Conservation (phyloP, 2,797 vertebrate species). For the Chloroceryle amazona region DNA sequence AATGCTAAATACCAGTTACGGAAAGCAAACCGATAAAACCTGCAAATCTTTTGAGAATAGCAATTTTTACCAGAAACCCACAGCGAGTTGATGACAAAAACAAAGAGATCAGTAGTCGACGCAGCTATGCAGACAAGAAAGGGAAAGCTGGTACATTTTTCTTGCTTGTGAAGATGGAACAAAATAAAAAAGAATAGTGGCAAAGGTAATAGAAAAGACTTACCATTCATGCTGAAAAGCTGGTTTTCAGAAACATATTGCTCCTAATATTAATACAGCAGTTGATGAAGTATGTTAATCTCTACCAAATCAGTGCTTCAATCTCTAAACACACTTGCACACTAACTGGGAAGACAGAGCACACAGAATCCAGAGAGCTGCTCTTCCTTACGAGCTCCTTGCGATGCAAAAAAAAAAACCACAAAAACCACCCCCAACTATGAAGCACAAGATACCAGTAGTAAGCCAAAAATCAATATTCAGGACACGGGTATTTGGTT, state of each 20-base stretch:
- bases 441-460: slow-evolving; percentile 62
- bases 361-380: slow-evolving; percentile 74
- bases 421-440: background rate
- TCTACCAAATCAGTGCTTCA: slow-evolving; percentile 74
- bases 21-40: background rate
- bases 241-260: slow-evolving; percentile 85
- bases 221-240: slow-evolving; percentile 86
- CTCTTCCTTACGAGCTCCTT: slow-evolving; percentile 74
- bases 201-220: slow-evolving; percentile 76
- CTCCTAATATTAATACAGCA: slow-evolving; percentile 78
- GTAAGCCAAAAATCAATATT: slow-evolving; percentile 73
- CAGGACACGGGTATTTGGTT: slow-evolving; percentile 51
- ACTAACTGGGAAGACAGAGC: slow-evolving; percentile 65
- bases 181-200: slow-evolving; percentile 1
- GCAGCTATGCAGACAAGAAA: slow-evolving; percentile 62
- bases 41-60: background rate
- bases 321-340: slow-evolving; percentile 43
- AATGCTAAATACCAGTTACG: background rate
- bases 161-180: background rate
- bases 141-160: slow-evolving; percentile 42
- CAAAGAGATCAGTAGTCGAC: slow-evolving; percentile 52
- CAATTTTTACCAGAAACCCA: background rate
- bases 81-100: slow-evolving; percentile 26
- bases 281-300: slow-evolving; percentile 78
- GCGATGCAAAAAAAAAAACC: slow-evolving; percentile 53